Base-by-base conservation (phyloP, 2,113 vertebrate species). In the Pelvicachromis taeniatus region DNA sequence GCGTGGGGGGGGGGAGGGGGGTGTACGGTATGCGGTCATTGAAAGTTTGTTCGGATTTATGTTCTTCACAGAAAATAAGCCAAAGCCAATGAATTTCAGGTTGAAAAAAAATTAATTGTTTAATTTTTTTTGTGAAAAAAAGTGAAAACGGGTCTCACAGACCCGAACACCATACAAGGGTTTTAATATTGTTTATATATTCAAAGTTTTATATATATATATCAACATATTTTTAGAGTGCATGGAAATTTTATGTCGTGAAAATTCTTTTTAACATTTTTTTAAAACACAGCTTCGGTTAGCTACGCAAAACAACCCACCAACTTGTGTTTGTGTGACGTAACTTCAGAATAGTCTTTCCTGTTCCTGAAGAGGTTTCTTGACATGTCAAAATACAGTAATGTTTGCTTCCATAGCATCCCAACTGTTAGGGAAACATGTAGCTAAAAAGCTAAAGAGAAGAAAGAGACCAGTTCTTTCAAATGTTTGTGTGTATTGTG, bases 401-500 rank as follows among this genome's bases (percentile, higher is more conserved):
- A 68, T 23, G 23, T 23, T 16, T 45, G 38, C 45, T 45, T 45
- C 23, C 38, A 0, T 42, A 45, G 1, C 3, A 0, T 45, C 38
- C 8, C 23, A 70, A 26, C 21, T 26, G 45, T 45, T 70, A 45
- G 21, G 5, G 9, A 48, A 45, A 26, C 10, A 5, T 70, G 45
- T 26, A 45, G 40, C 40, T 70, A 48, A 70, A 45, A 48, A 26
- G 14, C 40, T 48, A 26, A 48, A 45, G 14, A 4, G 21, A 45
- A 48, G 21, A 70, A 70, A 29, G 21, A 45, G 21, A 70, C 21
- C 65, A 70, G 3, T 61, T 61, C 16, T 61, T 61, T 61, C 7
- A 10, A 19, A 63, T 11, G n/a, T 38, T 63, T 11, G 31, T 4
- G 19, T n/a, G n/a, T n/a, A n/a, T n/a, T n/a, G n/a, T n/a, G n/a